Base-by-base conservation (phyloP, 1,140 invertebrate species). In the Zaprionus ghesquierei region DNA sequence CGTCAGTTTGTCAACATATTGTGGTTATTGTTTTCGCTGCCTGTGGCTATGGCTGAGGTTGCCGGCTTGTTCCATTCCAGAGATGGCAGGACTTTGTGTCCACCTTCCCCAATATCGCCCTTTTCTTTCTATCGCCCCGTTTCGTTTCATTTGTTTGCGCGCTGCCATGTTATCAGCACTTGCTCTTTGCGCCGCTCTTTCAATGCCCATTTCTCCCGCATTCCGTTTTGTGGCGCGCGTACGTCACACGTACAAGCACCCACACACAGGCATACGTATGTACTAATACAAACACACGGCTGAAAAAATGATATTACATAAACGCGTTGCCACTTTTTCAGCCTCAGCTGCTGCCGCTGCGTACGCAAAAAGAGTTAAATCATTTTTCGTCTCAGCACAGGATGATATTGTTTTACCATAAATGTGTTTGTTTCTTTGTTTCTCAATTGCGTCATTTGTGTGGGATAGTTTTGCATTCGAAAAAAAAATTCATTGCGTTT, bases 401-500 rank as follows among this genome's bases (percentile, higher is more conserved):
- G 33, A 61, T 74, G 51, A 44, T 62, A 10, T 44, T 38, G 51
- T 56, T 69, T 80, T 77, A 85, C 61, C 69, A 81, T 73, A 18
- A 25, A 46, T 53, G 18, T 49, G 58, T 78, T 33, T 64, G 60
- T 29, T 54, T 49, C 60, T 65, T 49, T 58, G 63, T 23, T 53
- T 46, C 55, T 64, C 46, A 69, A 59, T 38, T 85, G 20, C 49
- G 58, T 44, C 58, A 51, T 68, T 77, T 53, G 41, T 77, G 31
- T 18, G 41, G 55, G 50, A 53, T 35, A 54, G 20, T 51, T 65
- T 75, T 54, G 51, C 46, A 81, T 58, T 70, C 25, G 54, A 78
- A 87, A 86, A 84, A 85, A 86, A 84, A 44, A 41, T 69, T 55
- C 53, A 69, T 76, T 69, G 27, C 69, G 81, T 81, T 86, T 86